phyloP scores from a whole-genome alignment of 2,113 vertebrate species.

The Elaphurus davidianus region DNA sequence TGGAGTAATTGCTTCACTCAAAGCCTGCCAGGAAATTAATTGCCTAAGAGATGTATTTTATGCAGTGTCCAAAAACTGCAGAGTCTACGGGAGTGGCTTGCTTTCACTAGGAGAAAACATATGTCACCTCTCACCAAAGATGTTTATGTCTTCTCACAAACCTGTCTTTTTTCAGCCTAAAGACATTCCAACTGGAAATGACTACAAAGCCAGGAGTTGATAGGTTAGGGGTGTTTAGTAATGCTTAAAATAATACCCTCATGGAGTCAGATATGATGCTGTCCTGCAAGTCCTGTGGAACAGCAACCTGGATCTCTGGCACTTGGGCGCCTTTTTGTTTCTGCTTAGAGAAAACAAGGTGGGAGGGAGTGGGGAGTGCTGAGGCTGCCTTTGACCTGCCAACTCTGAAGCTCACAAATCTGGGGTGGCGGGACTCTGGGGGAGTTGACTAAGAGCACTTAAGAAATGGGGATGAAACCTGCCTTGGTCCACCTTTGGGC shows the following conservation, averaged over 20 bases:
- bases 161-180: constrained; percentile 75
- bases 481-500: background rate
- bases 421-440: background rate
- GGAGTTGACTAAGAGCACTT: background rate
- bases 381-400: background rate
- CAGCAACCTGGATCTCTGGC: background rate
- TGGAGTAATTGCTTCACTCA: constrained; percentile 45
- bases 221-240: constrained; percentile 55
- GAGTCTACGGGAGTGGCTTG: constrained; percentile 50
- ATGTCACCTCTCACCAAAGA: constrained; percentile 74
- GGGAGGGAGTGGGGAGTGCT: background rate
- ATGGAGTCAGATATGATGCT: background rate
- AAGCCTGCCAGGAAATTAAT: constrained; percentile 71
- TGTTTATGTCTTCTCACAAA: constrained; percentile 75
- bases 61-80: constrained; percentile 56
- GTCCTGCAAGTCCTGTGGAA: fast-evolving
- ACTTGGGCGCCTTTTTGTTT: background rate
- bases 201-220: constrained; percentile 67
- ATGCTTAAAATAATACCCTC: background rate
- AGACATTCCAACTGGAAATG: constrained; percentile 70
- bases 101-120: constrained; percentile 74
- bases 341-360: background rate
- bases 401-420: background rate
- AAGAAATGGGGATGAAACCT: background rate
- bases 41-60: constrained; percentile 69